Base-by-base conservation (phyloP, 1,140 invertebrate species). In the Lordiphosa collinella region DNA sequence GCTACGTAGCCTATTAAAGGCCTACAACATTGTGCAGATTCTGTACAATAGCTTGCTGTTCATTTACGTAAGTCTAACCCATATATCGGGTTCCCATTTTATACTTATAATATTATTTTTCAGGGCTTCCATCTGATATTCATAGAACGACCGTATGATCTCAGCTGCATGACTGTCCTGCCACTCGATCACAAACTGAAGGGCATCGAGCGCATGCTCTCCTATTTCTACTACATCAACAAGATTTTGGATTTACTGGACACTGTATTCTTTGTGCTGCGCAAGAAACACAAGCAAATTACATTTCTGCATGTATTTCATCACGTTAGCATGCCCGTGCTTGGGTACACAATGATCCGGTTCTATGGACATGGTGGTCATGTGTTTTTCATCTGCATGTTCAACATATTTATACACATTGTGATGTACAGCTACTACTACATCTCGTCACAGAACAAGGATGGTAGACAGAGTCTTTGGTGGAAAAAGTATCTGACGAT, bases 1-100 rank as follows among this genome's bases (percentile, higher is more conserved):
- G n/a, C 90, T 98, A n/a, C 94, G 93, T 58, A 32, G 91, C 29
- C 75, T 92, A 0, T 91, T 97, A 12, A 92, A 95, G 12, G 51
- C 93, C 5, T 98, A 98, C 89, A 97, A 98, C 72, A 89, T 94
- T 6, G 89, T 92, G 1, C 94, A 96, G 90, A 93, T 86, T 1
- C 0, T 64, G 3, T 72, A 58, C 41, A 86, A 86, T 18, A 29
- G 11, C 1, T 2, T 40, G 2, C 16, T 70, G 0, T 10, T 66
- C 1, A 10, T 29, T 3, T 14, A 1, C n/a, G 78, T 76, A 46
- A 67, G 60, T 58, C 3, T 25, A 1, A 8, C 6, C 22, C 22
- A 29, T 5, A 8, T 29, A 2, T 18, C 3, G 16, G 1, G 7
- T 8, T 5, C 5, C 1, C 3, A 4, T 7, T 29, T 4, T n/a